Base-by-base conservation (phyloP, 2,113 vertebrate species). In the Circaetus cinerascens region DNA sequence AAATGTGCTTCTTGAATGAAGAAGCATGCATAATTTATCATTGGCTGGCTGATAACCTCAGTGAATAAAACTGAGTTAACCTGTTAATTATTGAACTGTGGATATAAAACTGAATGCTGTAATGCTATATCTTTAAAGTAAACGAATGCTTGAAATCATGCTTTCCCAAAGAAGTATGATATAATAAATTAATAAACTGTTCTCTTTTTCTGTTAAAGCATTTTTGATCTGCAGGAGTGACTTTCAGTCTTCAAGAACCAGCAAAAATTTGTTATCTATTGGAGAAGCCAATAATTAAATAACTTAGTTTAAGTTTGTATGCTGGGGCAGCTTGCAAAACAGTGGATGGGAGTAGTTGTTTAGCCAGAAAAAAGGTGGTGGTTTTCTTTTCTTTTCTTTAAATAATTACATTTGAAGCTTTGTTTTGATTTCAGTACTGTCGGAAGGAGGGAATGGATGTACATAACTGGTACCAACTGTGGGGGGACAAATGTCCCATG, bases 401-500 rank as follows among this genome's bases (percentile, higher is more conserved):
- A 73, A 27, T 45, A 63, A 38, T 56, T 77, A 11, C 7, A n/a
- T 62, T 80, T 78, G 60, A 94, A 84, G 2, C 10, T 86, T 86
- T 86, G 7, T 68, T 92, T 83, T 77, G 3, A 27, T 80, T 84
- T 64, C 32, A 62, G 2, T 83, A 23, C 4, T 7, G 18, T 78
- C 38, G 25, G 34, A 63, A 72, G 29, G 15, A 59, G 9, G 7
- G 14, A 75, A 77, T 79, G 20, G 34, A 55, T 56, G 21, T 48
- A 34, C 11, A 2, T 30, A 73, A 80, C 34, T 2, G 5, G 15
- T 68, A 15, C 13, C n/a, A 45, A 0, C 17, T 48, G 4, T 19
- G 10, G 5, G 11, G 5, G 6, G 3, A 11, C 7, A 64, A 29
- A 34, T 38, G 7, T 25, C 21, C 21, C 2, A 0, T 2, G 6